phyloP scores from a whole-genome alignment of 2,797 vertebrate species.

The Anguilla marmorata region DNA sequence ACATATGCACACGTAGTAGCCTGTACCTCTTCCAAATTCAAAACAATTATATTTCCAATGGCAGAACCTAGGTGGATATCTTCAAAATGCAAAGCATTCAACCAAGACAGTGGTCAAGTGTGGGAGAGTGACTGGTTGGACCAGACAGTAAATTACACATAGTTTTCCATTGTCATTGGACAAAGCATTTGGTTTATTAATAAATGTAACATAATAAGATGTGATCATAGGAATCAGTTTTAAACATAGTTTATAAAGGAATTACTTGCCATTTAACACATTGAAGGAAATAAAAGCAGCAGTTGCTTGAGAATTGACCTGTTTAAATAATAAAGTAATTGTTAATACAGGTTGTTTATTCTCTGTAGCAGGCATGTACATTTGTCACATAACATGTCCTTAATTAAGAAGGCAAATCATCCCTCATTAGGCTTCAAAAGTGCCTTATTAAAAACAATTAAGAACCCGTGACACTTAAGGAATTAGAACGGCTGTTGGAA shows the following conservation, averaged over 20 bases:
- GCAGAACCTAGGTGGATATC: background rate
- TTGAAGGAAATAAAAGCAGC: background rate
- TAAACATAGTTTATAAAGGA: background rate
- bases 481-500: too few species aligned
- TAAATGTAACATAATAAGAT: too few species aligned
- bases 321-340: background rate
- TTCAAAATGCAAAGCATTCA: background rate
- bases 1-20: background rate
- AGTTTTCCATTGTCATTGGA: background rate
- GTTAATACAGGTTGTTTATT: background rate
- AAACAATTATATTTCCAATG: background rate
- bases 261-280: background rate
- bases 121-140: background rate
- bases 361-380: background rate
- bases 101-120: background rate
- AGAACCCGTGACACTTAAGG: too few species aligned
- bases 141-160: background rate
- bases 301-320: background rate
- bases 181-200: too few species aligned
- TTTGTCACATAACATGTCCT: background rate
- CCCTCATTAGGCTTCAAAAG: background rate
- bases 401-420: background rate
- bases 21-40: background rate
- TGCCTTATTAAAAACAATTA: too few species aligned
- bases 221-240: too few species aligned